A percentile compares a stretch with the other conserved stretches of the same genome.
These are phyloP conservation scores for Capra hircus DNA, from an alignment of 2,113 vertebrate species.

Conservation along the genomic window DNA sequence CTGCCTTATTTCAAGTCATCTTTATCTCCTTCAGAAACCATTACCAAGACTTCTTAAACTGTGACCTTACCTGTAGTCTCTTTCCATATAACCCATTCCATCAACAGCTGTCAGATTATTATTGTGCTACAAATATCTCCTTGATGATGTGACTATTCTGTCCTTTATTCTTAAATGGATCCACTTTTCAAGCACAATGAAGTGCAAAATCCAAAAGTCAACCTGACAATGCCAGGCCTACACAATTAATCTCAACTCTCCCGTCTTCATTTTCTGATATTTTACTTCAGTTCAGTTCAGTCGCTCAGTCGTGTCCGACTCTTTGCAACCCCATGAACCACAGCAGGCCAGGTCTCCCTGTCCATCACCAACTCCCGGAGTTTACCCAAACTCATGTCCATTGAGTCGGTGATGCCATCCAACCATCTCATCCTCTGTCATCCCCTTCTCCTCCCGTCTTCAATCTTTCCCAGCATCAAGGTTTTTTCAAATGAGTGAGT, in stretches of 20 bases:
- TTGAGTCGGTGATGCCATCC: not conserved
- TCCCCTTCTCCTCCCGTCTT: not conserved
- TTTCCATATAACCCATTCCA: not conserved
- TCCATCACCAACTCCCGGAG: not conserved
- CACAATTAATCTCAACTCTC: not conserved
- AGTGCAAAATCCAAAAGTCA: not conserved
- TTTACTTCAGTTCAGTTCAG: not conserved
- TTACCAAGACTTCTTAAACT: not conserved
- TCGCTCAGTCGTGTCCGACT: fast-evolving
- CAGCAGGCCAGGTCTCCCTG: not conserved
- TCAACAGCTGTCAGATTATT: not conserved
- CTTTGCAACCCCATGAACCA: not conserved
- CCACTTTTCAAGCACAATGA: not conserved
- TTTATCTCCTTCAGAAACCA: not conserved
- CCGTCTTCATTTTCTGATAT: not conserved
- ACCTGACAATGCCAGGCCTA: not conserved
- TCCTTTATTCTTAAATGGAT: not conserved
- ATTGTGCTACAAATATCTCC: not conserved
- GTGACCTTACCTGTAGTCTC: not conserved
- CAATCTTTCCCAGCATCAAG: not conserved
- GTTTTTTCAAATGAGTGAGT: not conserved
- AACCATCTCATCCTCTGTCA: not conserved
- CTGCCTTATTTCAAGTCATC: not conserved
- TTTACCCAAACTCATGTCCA: not conserved
- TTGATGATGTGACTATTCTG: not conserved